Base-by-base conservation (phyloP, 2,113 vertebrate species). In the Propithecus coquereli region DNA sequence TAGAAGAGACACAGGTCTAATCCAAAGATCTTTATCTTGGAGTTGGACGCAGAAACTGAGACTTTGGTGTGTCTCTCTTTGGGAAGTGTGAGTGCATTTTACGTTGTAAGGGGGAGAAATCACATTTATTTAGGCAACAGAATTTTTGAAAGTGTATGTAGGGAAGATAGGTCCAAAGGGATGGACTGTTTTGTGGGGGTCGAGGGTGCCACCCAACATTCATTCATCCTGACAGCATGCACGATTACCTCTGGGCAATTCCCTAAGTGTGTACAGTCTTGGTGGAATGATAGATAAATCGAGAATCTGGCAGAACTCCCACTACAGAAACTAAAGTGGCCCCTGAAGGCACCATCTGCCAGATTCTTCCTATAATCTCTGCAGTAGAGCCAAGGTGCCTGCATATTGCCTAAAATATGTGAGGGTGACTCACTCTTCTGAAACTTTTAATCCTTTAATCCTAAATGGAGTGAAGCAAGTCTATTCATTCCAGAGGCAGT, bases 361-460 rank as follows among this genome's bases (percentile, higher is more conserved):
- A 97, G 92, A 97, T 96, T 92, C 88, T 94, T 97, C 88, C 66
- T 94, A 85, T 95, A 73, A 95, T 94, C 95, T 95, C 86, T 90
- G 93, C 96, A 87, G 12, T 5, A 70, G 91, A 96, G 94, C 94
- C 92, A 94, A 66, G 70, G 92, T 96, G 91, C 94, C 96, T 94
- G 97, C 91, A 79, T 86, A 90, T 95, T 82, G 97, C 85, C 81
- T 77, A 32, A 96, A 97, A 80, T 92, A 95, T 96, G 87, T 85
- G 90, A 94, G 96, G 61, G 74, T 98, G 96, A 98, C 91, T 98
- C 97, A 96, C 74, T 95, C 91, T 97, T 92, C 91, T 85, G 93
- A 96, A 98, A 97, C 87, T 96, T 98, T 95, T 96, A 96, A 97
- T 97, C 96, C 86, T 97, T 98, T 97, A 96, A 97, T 98, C 92